Base-by-base conservation (phyloP, 2,113 vertebrate genomes). In the Notothenia coriiceps region DNA sequence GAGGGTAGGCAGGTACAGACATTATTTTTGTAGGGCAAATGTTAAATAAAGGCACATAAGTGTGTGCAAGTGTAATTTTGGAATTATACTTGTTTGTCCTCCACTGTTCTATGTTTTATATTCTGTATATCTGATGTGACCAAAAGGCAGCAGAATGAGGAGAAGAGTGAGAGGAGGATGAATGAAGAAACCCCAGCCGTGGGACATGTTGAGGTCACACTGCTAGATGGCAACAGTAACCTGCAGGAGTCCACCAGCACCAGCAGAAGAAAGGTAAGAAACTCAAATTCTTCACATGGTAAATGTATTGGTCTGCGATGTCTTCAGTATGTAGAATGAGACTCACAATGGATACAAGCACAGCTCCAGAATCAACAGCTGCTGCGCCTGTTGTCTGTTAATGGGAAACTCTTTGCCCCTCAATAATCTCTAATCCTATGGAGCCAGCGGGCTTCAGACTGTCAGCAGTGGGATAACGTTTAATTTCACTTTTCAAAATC, bases 191-290 rank as follows among this genome's bases (percentile, higher is more conserved):
- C 54, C 6, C 8, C 64, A 44, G 52, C 40, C 2, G 11, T 14
- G 6, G 73, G 49, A 55, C 57, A 20, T 0, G 57, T 84, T 59
- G 51, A 54, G 70, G 80, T 85, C 17, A 76, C 78, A 1, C 52
- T 65, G n/a, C 61, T 15, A 14, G 88, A 87, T 2, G 33, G 67
- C 43, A 35, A 18, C 11, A 5, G 14, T 7, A 18, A 75, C 29
- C 44, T 29, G 9, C 78, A 74, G 75, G 84, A 80, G 47, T 7
- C 65, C 0, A 63, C 40, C 12, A 35, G 77, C 4, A 22, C 22
- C 70, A 68, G 57, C 70, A 79, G 25, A 47, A 74, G n/a, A 60
- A 74, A 87, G 87, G 94, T 94, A 52, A 65, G 82, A 79, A 64
- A 47, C 51, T 60, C 10, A 57, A 1, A 49, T 1, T 3, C 1